Conservation (phyloP, 2,888 invertebrate genomes). For the Serripes groenlandicus region DNA sequence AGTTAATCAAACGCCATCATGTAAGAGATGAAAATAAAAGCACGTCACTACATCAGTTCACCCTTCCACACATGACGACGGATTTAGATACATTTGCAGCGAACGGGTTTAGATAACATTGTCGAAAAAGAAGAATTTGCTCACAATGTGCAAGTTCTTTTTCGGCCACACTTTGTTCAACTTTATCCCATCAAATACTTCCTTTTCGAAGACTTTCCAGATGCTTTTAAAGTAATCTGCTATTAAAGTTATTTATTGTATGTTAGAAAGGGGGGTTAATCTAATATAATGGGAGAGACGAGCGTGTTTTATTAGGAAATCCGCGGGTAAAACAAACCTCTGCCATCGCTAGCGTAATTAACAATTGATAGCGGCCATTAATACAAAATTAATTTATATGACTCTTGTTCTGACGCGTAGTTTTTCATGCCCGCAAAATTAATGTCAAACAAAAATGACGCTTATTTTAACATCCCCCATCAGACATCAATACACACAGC, state of each 20-base stretch:
- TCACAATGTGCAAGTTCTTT: background rate
- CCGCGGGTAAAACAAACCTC: background rate
- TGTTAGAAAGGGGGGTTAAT: background rate
- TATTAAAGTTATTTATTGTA: background rate
- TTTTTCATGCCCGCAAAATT: slow-evolving; percentile 10
- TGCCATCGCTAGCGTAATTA: background rate
- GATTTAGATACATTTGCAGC: no score
- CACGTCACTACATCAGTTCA: no score
- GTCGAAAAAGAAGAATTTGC: background rate
- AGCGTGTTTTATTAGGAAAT: background rate
- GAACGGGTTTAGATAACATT: slow-evolving; percentile 5
- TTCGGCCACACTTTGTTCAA: background rate
- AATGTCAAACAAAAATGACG: background rate
- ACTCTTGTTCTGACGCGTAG: background rate
- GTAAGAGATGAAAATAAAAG: no score
- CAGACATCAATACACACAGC: background rate
- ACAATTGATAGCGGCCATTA: background rate
- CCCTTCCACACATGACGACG: no score
- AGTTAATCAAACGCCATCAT: no score
- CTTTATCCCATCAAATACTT: background rate
- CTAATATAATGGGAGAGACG: background rate
- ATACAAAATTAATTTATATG: background rate
- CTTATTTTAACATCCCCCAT: background rate
- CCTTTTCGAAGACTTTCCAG: no score
- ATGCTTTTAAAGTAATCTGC: background rate